Evolutionary conservation across 2,888 invertebrate species (phyloP), one percentile per base, ranked within the genome.

Genomic region (Ochropacha duplaris): DNA sequence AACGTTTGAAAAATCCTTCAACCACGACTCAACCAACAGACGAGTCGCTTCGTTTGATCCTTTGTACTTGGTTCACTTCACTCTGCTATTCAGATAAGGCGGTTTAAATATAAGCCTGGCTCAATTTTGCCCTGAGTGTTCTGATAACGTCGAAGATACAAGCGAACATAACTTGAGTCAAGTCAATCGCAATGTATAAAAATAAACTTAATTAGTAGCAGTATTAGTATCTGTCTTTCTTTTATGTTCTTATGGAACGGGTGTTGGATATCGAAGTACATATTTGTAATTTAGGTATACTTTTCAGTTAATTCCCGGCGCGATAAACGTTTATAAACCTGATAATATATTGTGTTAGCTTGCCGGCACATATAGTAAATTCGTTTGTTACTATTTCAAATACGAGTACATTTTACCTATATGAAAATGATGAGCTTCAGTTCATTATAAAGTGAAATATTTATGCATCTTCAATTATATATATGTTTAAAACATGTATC

Each of bases 271-370:
- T 62, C 63, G 61, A 58, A 69, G 69, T 66, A 72, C n/a, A n/a
- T n/a, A n/a, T n/a, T n/a, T n/a, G n/a, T n/a, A n/a, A n/a, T 66
- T 73, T 68, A 58, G 52, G 59, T 64, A 73, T 76, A 73, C 71
- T 76, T 66, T 58, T 65, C 67, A 69, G 65, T 75, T 76, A 64
- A 74, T 77, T 74, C 67, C 68, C 64, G 69, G 72, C 31, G 31
- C 71, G 68, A 66, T 75, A 65, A 77, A 83, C 81, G 75, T 82
- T 81, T 79, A 67, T 66, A 56, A 64, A 73, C 62, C 69, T 74
- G 76, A 78, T 81, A 79, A 78, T 82, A 77, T 73, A 83, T 79
- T 77, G 68, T 66, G 71, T 69, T 64, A 72, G 71, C 68, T 78
- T 71, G 78, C 75, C 74, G 69, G 71, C 66, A 66, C 74, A 80